Conservation (phyloP, 2,797 vertebrate genomes). For the Aplochiton taeniatus region DNA sequence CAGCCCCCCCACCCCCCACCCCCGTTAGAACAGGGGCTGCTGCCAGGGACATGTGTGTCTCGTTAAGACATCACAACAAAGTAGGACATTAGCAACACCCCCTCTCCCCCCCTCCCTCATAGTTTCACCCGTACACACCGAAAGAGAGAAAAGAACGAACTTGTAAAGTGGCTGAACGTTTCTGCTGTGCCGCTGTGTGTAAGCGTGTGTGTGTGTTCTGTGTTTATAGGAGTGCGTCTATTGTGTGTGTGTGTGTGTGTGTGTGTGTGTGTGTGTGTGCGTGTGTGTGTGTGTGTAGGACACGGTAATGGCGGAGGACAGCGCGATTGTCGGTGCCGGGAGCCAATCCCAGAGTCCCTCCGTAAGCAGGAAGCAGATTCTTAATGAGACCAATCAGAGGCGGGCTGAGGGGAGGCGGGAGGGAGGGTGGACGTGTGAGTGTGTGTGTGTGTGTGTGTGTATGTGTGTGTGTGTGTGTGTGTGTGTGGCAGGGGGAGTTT, state of each 20-base stretch:
- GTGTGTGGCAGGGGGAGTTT: slow-evolving; percentile 52
- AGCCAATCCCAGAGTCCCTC: slow-evolving; percentile 8
- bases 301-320: slow-evolving; percentile 23
- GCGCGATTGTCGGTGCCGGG: not conserved
- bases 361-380: slow-evolving; percentile 27
- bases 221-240: not conserved
- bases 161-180: no score
- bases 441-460: slow-evolving; percentile 43
- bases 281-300: slow-evolving; percentile 26
- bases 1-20: no score
- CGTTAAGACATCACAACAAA: no score
- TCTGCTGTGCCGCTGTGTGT: no score
- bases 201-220: not conserved
- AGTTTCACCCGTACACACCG: no score
- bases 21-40: no score
- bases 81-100: no score
- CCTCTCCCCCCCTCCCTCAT: not conserved
- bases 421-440: slow-evolving; percentile 34
- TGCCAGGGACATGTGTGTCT: no score
- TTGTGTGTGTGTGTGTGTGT: slow-evolving; percentile 6
- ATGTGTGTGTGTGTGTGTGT: slow-evolving; percentile 27
- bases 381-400: slow-evolving; percentile 29
- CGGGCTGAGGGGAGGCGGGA: slow-evolving; percentile 19
- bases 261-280: slow-evolving; percentile 4
- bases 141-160: not conserved